Base-by-base conservation (phyloP, 2,888 invertebrate genomes). In the Danaus chrysippus region DNA sequence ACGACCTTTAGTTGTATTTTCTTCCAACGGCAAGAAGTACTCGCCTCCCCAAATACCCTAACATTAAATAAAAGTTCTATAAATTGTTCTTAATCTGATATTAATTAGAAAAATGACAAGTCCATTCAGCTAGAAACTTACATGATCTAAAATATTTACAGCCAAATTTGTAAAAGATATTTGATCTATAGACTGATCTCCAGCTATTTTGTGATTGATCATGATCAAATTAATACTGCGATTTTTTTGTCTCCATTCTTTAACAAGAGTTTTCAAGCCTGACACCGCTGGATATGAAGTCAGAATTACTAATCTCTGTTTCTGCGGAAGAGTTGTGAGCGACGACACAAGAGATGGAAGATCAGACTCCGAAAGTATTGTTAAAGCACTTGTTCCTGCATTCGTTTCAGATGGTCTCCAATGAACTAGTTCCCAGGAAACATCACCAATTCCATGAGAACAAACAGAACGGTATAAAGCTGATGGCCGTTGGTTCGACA, bases 161-260 rank as follows among this genome's bases (percentile, higher is more conserved):
- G 78, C 71, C 3, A 77, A 54, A 15, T 62, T 34, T 10, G 70
- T 62, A 0, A 65, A 57, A 1, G 77, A 76, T 3, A 68, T 64
- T 10, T 79, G 62, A 58, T 75, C 72, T 5, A 77, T 15, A 44
- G 65, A 65, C 8, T 42, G 57, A 11, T 68, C 58, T 23, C 66
- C 68, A 42, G 52, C 17, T 54, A n/a, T 46, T 41, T 15, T 5
- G 41, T 19, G 19, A 43, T 42, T 34, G 62, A 78, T 66, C 70
- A 76, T 76, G n/a, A 81, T 59, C 19, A 83, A 62, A 17, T 73
- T 70, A 44, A 83, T 69, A 58, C 77, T 71, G 53, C 76, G 77
- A 15, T 71, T 67, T 13, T 68, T 58, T 11, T 74, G 75, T 59
- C 78, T 76, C 77, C 78, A 80, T 61, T 71, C 55, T 34, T 71